Evolutionary conservation across 1,140 invertebrate species (phyloP), one percentile per base, ranked within the genome.

Genomic region (Leptinotarsa defecta): DNA sequence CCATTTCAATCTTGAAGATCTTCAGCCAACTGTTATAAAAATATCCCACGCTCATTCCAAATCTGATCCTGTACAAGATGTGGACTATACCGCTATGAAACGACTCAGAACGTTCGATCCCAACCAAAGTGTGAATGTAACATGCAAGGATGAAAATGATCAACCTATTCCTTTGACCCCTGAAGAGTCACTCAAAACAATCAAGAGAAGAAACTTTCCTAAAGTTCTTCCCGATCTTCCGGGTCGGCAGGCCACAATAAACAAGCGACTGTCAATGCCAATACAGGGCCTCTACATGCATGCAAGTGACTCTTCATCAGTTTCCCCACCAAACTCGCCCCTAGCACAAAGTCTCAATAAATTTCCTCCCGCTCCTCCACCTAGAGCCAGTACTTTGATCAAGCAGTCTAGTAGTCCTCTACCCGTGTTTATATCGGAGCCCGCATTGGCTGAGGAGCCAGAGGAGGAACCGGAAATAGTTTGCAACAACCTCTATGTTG

Each of bases 161-260:
- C 70, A 65, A 0, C 68, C 78, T 13, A 80, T 87, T 52, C 85
- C 85, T 17, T 79, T 91, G 15, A 90, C 89, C 13, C 88, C 91
- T 4, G 92, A 92, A 79, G 92, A 94, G 81, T 89, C 93, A 2
- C 85, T 95, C 57, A 87, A 89, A 68, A 91, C 91, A 6, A 92
- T 95, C 43, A 92, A 92, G 84, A 87, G 91, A 74, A 87, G 92
- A 76, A 94, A 94, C 81, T 94, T 92, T 83, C 94, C 93, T 0
- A 95, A 94, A 88, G 94, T 95, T 6, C 82, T 95, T 34, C 94
- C 94, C 20, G 94, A 94, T 83, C 88, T 90, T 77, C 90, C 91
- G 24, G 87, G 86, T 74, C 80, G 80, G 63, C 79, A 85, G 62
- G 77, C 78, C 27, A 73, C 83, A 24, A 78, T 81, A 3, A 86